phyloP scores from a whole-genome alignment of 2,113 vertebrate genomes.

The Oncorhynchus tshawytscha region DNA sequence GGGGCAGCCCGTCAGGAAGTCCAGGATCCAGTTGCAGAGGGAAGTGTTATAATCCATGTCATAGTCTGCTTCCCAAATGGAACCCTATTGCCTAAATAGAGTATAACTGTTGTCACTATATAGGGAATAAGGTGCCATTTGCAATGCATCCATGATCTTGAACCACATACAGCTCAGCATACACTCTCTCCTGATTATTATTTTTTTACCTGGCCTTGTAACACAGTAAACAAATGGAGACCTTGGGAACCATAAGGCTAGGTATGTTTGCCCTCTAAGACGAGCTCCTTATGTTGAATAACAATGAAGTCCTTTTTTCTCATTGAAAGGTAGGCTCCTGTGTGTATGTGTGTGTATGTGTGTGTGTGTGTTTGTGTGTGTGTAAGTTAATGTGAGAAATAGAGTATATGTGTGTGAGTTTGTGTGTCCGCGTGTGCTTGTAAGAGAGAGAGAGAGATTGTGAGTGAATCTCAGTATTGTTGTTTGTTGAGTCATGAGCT shows the following conservation, averaged over 20 bases:
- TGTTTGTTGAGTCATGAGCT: background rate
- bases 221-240: constrained; percentile 75
- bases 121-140: constrained; percentile 53
- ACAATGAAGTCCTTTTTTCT: constrained; percentile 14
- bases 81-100: no score
- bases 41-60: constrained; percentile 60
- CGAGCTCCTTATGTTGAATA: background rate
- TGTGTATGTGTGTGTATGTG: constrained; percentile 32
- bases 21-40: no score
- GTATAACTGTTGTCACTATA: no score
- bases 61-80: background rate
- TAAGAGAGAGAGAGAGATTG: constrained; percentile 38
- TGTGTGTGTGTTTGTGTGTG: background rate
- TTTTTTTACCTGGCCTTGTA: constrained; percentile 50
- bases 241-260: constrained; percentile 74
- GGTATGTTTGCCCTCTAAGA: constrained; percentile 67
- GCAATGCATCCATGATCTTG: constrained; percentile 66
- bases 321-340: constrained; percentile 23
- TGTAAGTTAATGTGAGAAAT: background rate
- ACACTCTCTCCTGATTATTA: constrained; percentile 27
- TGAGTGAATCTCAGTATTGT: background rate
- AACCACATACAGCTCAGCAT: constrained; percentile 60
- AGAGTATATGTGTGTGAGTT: constrained; percentile 11
- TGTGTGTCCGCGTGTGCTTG: background rate
- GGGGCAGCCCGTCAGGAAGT: no score